Base-by-base conservation (phyloP, 2,113 vertebrate genomes). In the cat (Felis catus) region DNA sequence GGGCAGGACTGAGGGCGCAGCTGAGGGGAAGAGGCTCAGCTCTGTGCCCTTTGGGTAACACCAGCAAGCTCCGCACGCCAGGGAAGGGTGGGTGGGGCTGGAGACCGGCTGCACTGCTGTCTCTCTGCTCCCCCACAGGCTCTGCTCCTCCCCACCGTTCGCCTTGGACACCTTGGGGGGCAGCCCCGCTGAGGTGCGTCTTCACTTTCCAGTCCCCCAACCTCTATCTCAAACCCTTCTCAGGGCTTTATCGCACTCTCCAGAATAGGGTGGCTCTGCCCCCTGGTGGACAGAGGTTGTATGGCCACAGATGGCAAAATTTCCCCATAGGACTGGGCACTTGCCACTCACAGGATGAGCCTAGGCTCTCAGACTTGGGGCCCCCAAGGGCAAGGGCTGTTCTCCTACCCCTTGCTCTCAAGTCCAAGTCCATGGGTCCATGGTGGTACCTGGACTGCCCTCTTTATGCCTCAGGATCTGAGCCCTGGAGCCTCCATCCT, bases 401-500 rank as follows among this genome's bases (percentile, higher is more conserved):
- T 51, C 31, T 39, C 51, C 36, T 12, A 0, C 1, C 4, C 15
- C n/a, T 48, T 58, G 51, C 19, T 45, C n/a, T 48, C 4, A 25
- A 25, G 53, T 8, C 36, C 4, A 25, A 25, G 53, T 8, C 36
- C 25, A 2, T 61, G 55, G 53, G 65, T 36, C 70, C 39, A 7
- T 6, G 16, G 82, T 33, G 15, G 53, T 29, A 80, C 21, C 85
- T 53, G 3, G 14, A 19, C 8, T 5, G 1, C 23, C 41, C 18
- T 70, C 39, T 89, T 74, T 48, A 84, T 82, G 45, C 41, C 70
- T 33, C 97, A 98, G 98, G 95, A 86, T 53, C 97, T 98, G 88
- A 98, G 81, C 76, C 97, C 98, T 21, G 96, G 91, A 19, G 96
- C 98, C 25, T 98, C 98, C 88, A 97, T 98, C 27, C 78, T 91